A percentile compares a stretch with the other conserved stretches of the same genome.
Evolutionary conservation across 30 jellyfish, hydroid and myxozoan species (phyloP).

Genomic region (Aurelia sp.): DNA sequence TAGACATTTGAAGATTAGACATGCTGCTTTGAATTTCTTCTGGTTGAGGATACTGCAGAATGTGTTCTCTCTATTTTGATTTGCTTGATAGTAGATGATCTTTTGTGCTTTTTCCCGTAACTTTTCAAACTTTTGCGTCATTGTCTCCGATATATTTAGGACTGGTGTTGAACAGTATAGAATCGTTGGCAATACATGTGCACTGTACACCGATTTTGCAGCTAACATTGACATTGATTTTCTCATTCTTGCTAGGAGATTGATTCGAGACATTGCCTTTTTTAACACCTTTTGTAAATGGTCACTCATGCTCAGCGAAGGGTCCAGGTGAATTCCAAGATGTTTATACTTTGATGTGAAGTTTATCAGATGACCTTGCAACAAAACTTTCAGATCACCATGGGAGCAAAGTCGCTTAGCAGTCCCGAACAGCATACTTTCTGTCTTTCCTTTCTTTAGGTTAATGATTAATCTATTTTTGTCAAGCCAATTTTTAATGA

Average conservation of each 20-base stretch:
- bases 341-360: conserved; percentile 23
- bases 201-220: conserved; percentile 52
- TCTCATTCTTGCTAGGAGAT: conserved; percentile 45
- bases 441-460: too few species aligned
- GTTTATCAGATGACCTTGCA: conserved; percentile 62
- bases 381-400: conserved; percentile 50
- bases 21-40: too few species aligned
- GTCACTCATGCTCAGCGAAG: conserved; percentile 65
- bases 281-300: conserved; percentile 45
- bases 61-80: too few species aligned
- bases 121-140: too few species aligned
- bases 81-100: too few species aligned
- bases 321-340: conserved; percentile 70
- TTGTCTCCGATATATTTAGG: conserved; percentile 8
- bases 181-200: conserved; percentile 52
- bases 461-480: too few species aligned
- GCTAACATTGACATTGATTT: conserved; percentile 37
- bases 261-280: conserved; percentile 48
- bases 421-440: too few species aligned
- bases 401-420: too few species aligned
- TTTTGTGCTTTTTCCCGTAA: too few species aligned
- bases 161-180: conserved; percentile 29
- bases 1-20: too few species aligned
- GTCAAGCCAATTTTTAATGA: too few species aligned
- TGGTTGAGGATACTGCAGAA: too few species aligned